phyloP scores from a whole-genome alignment of 1,140 invertebrate species.

The Drosophila insularis region DNA sequence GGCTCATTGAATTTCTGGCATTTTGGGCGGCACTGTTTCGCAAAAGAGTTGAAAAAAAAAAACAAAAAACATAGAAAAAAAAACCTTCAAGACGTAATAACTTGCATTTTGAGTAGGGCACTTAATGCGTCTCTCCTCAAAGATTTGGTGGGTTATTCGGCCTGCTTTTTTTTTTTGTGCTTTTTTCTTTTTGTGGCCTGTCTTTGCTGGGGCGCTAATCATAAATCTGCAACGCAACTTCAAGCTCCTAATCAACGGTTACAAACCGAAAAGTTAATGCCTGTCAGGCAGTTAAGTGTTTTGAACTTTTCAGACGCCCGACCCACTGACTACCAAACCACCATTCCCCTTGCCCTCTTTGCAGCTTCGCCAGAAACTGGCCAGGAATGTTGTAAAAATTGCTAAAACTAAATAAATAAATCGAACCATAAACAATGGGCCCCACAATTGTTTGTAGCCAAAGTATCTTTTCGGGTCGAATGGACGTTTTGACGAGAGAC shows the following conservation, averaged over 20 bases:
- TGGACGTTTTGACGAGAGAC: neutral
- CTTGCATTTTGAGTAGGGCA: conserved; percentile 79
- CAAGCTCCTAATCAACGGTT: conserved; percentile 67
- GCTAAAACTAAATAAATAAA: conserved; percentile 68
- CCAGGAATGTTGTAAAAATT: conserved; percentile 70
- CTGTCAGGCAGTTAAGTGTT: conserved; percentile 74
- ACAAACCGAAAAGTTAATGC: conserved; percentile 65
- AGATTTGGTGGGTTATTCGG: neutral
- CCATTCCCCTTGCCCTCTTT: neutral
- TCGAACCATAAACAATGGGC: conserved; percentile 43
- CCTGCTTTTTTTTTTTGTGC: no score
- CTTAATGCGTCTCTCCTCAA: conserved; percentile 49
- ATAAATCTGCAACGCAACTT: conserved; percentile 76
- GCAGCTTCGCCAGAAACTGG: conserved; percentile 8
- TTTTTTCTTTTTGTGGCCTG: conserved; percentile 26
- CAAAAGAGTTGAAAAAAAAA: conserved; percentile 30
- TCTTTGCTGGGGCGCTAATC: conserved; percentile 65
- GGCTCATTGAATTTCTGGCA: conserved; percentile 77
- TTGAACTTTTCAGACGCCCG: conserved; percentile 62
- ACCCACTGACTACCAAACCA: conserved; percentile 18
- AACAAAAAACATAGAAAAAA: no score
- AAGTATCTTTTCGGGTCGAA: conserved; percentile 1
- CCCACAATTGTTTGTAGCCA: neutral
- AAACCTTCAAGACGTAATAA: conserved; percentile 75
- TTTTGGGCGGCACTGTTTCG: conserved; percentile 68